phyloP scores from a whole-genome alignment of 2,888 invertebrate species.

The Tanypteryx hageni region DNA sequence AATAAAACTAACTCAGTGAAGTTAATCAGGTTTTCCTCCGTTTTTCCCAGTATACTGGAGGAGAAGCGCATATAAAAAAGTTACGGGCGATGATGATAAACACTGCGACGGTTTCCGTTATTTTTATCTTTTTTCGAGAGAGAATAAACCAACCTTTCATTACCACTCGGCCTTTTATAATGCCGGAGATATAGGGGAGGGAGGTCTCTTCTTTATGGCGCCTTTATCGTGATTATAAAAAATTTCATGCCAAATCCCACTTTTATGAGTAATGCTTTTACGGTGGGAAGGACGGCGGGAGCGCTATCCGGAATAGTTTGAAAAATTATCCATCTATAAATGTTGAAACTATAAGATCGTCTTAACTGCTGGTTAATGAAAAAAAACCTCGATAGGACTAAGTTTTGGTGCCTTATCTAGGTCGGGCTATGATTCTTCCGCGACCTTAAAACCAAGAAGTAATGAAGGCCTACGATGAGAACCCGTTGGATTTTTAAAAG shows the following conservation, averaged over 20 bases:
- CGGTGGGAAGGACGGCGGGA: not conserved
- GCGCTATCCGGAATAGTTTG: not conserved
- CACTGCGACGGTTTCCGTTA: conserved; percentile 23
- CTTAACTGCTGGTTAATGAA: not conserved
- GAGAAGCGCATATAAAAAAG: not conserved
- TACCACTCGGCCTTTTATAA: conserved; percentile 48
- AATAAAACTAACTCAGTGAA: not conserved
- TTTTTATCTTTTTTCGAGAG: conserved; percentile 19
- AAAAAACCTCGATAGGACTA: not conserved
- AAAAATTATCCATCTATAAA: not conserved
- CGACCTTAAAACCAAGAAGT: too few relatives aligned
- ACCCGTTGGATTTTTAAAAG: too few relatives aligned
- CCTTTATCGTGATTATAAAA: conserved; percentile 17
- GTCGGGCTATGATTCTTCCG: too few relatives aligned
- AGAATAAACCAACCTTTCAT: conserved; percentile 53
- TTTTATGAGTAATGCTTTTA: not conserved
- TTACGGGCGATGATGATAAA: not conserved
- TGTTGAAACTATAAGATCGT: not conserved
- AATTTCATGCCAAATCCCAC: conserved; percentile 4
- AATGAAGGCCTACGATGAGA: too few relatives aligned
- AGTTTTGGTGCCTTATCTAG: too few relatives aligned
- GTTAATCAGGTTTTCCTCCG: conserved; percentile 9
- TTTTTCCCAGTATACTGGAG: not conserved
- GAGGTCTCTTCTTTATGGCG: conserved; percentile 43
- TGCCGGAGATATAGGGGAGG: not conserved